A percentile compares a stretch with the other conserved stretches of the same genome.
Evolutionary conservation across 2,888 invertebrate species (phyloP).

Genomic region (Chaitophorus viminalis): DNA sequence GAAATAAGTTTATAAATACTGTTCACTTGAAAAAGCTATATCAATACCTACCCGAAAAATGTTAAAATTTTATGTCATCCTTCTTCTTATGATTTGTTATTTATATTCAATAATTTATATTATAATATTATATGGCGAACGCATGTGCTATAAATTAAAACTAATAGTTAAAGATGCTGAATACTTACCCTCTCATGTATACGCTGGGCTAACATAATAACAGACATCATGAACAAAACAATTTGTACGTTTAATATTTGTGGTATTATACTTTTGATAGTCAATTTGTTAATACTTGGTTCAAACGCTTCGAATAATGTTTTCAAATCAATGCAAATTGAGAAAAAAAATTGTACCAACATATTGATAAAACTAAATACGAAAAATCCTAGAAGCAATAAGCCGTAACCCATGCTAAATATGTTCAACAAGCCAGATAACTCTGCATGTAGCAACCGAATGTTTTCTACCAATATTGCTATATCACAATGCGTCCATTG

Average conservation of each 20-base stretch:
- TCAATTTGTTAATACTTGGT: neutral
- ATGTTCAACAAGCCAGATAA: neutral
- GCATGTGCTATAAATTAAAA: too few species aligned
- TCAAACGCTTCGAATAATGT: neutral
- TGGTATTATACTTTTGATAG: neutral
- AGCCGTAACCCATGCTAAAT: neutral
- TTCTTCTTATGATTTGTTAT: too few species aligned
- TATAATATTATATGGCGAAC: too few species aligned
- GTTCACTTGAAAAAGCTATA: too few species aligned
- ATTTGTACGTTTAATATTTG: neutral
- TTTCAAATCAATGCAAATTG: neutral
- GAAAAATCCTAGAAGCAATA: neutral
- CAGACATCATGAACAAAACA: neutral
- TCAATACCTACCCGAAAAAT: too few species aligned
- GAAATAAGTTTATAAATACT: too few species aligned
- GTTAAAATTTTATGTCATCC: too few species aligned
- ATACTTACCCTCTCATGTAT: too few species aligned
- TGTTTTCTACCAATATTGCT: neutral
- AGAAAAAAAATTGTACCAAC: neutral
- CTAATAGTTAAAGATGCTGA: too few species aligned
- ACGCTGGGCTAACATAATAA: neutral
- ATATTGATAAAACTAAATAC: neutral
- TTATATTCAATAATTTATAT: too few species aligned
- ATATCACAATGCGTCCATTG: conserved; percentile 8
- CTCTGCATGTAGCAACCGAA: neutral